These are phyloP conservation scores for Halcyon malimbica DNA, from an alignment of 2,113 vertebrate genomes.

Conservation along the genomic window DNA sequence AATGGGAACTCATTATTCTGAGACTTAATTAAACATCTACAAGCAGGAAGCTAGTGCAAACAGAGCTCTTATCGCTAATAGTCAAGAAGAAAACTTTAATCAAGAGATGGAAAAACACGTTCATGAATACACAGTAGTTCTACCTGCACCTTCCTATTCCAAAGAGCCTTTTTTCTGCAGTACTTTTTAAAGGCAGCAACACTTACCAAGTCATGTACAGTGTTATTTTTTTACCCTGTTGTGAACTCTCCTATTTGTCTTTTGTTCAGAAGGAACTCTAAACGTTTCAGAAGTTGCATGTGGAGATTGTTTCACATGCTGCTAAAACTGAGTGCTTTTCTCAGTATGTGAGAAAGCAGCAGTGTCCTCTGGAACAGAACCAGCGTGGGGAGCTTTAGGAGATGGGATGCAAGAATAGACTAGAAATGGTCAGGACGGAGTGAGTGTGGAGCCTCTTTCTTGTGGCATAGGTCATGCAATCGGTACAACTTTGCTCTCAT, in stretches of 20 bases:
- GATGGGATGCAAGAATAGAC: no score
- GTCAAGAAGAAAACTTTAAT: constrained; percentile 8
- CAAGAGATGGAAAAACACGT: neutral
- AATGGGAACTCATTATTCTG: neutral
- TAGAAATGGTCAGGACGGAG: neutral
- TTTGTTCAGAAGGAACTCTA: neutral
- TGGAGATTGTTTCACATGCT: neutral
- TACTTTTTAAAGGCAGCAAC: neutral
- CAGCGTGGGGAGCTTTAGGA: neutral
- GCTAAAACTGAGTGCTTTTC: neutral
- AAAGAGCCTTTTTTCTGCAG: neutral
- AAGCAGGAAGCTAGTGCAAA: neutral
- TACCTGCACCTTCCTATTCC: neutral
- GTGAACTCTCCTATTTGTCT: neutral
- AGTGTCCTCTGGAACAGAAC: neutral
- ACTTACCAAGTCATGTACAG: neutral
- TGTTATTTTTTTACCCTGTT: neutral
- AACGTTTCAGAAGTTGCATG: neutral
- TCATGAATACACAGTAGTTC: neutral
- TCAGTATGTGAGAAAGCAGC: neutral
- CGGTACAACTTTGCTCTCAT: neutral
- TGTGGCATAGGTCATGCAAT: no score
- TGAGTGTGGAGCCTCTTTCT: neutral
- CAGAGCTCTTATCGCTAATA: neutral
- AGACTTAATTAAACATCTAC: neutral